phyloP scores from a whole-genome alignment of 2,888 invertebrate genomes.

The Harpagoxenus sublaevis region DNA sequence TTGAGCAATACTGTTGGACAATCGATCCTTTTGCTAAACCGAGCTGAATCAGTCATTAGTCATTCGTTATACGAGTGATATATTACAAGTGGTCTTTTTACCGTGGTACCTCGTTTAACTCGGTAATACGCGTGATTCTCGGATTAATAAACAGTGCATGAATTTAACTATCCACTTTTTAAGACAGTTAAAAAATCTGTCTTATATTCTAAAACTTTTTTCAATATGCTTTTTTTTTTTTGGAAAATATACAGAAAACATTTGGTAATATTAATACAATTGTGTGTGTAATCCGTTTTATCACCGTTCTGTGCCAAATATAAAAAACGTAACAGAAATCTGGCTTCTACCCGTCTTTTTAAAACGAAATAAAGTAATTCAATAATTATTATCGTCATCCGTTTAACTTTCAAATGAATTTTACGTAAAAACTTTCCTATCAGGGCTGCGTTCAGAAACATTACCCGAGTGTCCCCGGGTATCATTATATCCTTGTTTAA shows the following conservation, averaged over 20 bases:
- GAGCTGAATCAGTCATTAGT: slow-evolving; percentile 46
- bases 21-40: slow-evolving; percentile 51
- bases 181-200: not conserved
- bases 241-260: not conserved
- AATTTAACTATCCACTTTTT: not conserved
- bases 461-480: too few species aligned
- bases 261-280: not conserved
- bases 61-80: slow-evolving; percentile 34
- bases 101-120: not conserved
- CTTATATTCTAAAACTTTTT: not conserved
- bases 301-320: not conserved
- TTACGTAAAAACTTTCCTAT: not conserved
- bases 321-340: not conserved
- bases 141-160: not conserved
- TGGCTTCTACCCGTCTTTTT: too few species aligned
- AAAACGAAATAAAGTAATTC: not conserved
- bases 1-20: slow-evolving; percentile 52
- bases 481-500: too few species aligned
- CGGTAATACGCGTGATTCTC: not conserved
- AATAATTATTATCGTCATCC: not conserved
- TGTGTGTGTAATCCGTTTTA: not conserved
- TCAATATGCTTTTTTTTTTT: not conserved
- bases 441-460: too few species aligned
- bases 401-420: not conserved
- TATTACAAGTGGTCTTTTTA: slow-evolving; percentile 20